Evolutionary conservation across 2,888 invertebrate genomes (phyloP).

Genomic region (Conistra vaccinii): DNA sequence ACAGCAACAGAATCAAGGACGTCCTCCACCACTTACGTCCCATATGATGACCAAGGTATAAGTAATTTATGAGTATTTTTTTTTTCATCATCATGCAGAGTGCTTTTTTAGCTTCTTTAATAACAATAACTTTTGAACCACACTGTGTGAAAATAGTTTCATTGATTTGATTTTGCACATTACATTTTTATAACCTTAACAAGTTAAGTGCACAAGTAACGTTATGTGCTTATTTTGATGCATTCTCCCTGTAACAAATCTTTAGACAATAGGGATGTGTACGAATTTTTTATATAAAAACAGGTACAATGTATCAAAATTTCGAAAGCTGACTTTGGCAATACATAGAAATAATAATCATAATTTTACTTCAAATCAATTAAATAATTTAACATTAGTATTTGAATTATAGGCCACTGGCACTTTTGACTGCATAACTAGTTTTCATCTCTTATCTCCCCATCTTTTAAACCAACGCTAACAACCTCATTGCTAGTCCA

Average conservation of each 20-base stretch:
- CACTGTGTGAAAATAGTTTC: conserved; percentile 11
- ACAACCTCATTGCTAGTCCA: conserved; percentile 25
- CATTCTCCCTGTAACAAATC: not conserved
- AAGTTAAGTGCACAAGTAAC: not conserved
- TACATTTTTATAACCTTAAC: not conserved
- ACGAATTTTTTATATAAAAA: not conserved
- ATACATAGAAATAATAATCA: conserved; percentile 3
- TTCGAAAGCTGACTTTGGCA: not conserved
- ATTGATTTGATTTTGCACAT: conserved; percentile 14
- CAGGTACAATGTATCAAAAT: not conserved
- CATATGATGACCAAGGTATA: conserved; percentile 92
- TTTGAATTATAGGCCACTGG: not conserved
- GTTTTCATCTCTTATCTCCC: not conserved
- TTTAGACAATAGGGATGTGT: not conserved
- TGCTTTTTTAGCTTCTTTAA: conserved; percentile 24
- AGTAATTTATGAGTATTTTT: conserved; percentile 16
- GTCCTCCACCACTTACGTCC: conserved; percentile 89
- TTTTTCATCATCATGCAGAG: not conserved
- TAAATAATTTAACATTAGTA: not conserved
- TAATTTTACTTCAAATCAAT: not conserved
- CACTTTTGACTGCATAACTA: not conserved
- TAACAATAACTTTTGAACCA: not conserved
- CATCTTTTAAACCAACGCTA: conserved; percentile 7
- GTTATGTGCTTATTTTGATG: not conserved
- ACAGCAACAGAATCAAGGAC: conserved; percentile 80